Conservation (phyloP, 2,113 vertebrate species). For the Oostethus manadensis region DNA sequence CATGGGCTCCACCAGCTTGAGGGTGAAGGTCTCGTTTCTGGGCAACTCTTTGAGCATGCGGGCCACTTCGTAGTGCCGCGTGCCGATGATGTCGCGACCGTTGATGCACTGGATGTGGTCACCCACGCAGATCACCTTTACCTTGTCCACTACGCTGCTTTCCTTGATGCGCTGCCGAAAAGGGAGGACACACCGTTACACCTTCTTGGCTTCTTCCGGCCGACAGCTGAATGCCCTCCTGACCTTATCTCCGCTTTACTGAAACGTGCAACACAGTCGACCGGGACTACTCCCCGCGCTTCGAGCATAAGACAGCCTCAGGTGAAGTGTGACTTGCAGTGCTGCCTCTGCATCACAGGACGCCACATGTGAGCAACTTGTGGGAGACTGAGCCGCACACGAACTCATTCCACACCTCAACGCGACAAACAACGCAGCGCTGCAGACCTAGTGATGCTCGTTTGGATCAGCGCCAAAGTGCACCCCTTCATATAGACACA, state of each 20-base stretch:
- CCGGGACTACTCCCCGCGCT: background rate
- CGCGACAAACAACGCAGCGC: background rate
- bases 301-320: background rate
- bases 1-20: conserved; percentile 87
- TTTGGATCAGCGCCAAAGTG: conserved; percentile 1
- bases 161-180: conserved; percentile 83
- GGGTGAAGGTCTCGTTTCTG: conserved; percentile 76
- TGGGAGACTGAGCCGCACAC: conserved; percentile 6
- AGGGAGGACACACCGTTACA: background rate
- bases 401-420: conserved; percentile 15
- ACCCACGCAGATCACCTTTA: conserved; percentile 83
- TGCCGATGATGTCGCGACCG: conserved; percentile 77
- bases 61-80: conserved; percentile 89
- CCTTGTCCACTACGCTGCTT: conserved; percentile 80
- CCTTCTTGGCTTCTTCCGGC: no score
- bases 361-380: conserved; percentile 49
- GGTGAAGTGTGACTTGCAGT: conserved; percentile 27
- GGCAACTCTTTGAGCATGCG: conserved; percentile 89
- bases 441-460: background rate
- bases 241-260: background rate
- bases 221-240: background rate
- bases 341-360: conserved; percentile 38
- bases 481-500: background rate
- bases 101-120: conserved; percentile 93
- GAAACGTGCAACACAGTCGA: background rate